Percentiles rank a stretch among this genome's conserved stretches.
These are phyloP conservation scores for Leucophenga varia DNA, from an alignment of 1,140 invertebrate species.

Conservation along the genomic window DNA sequence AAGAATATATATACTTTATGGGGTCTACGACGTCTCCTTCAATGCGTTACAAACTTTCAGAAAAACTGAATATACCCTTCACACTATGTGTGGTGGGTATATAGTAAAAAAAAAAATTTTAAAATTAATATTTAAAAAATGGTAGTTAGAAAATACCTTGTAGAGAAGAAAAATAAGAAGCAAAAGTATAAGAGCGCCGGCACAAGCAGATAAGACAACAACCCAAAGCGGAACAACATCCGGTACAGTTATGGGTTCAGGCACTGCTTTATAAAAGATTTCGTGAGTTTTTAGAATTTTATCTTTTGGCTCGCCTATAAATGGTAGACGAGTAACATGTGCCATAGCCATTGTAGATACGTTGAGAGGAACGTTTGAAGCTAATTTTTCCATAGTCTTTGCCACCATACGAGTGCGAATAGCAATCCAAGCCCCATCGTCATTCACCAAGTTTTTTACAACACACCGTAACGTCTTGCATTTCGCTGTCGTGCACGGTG, in stretches of 20 bases:
- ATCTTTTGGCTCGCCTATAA: slow-evolving; percentile 68
- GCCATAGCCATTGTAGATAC: slow-evolving; percentile 76
- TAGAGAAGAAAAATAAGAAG: slow-evolving; percentile 79
- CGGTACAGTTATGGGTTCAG: slow-evolving; percentile 64
- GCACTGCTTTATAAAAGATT: slow-evolving; percentile 66
- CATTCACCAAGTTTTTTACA: slow-evolving; percentile 69
- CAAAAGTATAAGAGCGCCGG: slow-evolving; percentile 78
- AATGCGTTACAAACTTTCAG: too few relatives aligned
- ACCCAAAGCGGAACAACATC: slow-evolving; percentile 86
- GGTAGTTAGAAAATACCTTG: slow-evolving; percentile 65
- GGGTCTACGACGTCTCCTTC: too few relatives aligned
- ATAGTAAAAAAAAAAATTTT: slow-evolving; percentile 4
- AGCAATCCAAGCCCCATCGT: slow-evolving; percentile 75
- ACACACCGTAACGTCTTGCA: slow-evolving; percentile 76
- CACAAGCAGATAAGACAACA: slow-evolving; percentile 80
- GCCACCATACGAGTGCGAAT: slow-evolving; percentile 77
- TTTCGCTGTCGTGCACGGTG: slow-evolving; percentile 69
- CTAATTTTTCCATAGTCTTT: slow-evolving; percentile 68
- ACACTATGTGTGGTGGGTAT: too few relatives aligned
- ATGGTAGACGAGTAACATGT: slow-evolving; percentile 72
- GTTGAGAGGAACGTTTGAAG: slow-evolving; percentile 45
- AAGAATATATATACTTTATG: too few relatives aligned
- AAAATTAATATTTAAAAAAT: background rate
- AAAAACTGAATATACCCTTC: too few relatives aligned
- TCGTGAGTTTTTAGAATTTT: slow-evolving; percentile 62